Evolutionary conservation across 2,888 invertebrate genomes (phyloP), one percentile per base, ranked within the genome.

Genomic region (Ethmia dodecea): DNA sequence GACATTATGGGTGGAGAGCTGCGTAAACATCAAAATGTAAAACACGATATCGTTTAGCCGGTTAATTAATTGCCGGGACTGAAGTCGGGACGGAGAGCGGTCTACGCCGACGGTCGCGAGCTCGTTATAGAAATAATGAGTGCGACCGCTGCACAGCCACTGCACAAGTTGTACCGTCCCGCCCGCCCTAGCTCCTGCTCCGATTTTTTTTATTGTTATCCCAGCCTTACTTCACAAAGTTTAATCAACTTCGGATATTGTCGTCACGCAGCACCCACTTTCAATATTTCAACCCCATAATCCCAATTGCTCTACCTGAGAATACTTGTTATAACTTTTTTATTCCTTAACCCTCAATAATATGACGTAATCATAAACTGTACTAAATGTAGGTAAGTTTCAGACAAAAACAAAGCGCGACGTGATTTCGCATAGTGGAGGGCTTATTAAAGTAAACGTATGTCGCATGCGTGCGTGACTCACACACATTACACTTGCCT

Each of bases 21-120:
- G 66, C 67, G 83, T 77, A 80, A 84, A 84, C 79, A 84, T 76
- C 71, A 79, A 57, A 76, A 77, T 81, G 78, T 83, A 77, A 75
- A 83, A 81, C 83, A 78, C 71, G 76, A 77, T 80, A 78, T 63
- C 78, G 80, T 83, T 84, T 84, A 83, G 81, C 72, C 68, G 65
- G 78, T 76, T 84, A 83, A 84, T 84, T 84, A 84, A 84, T 86
- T 84, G 73, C 62, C 61, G 67, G 69, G 70, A 71, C 74, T 69
- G 73, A 68, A 70, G 71, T 56, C 58, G 60, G 48, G 63, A 60
- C 31, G 35, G 35, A 29, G 35, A 18, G 42, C 45, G 47, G 39
- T 47, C 51, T 41, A 48, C 55, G 54, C 45, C 58, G 63, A 54
- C 60, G 59, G 73, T 72, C 74, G 77, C 68, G 59, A 66, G 69